phyloP scores from a whole-genome alignment of 2,113 vertebrate species.

The Neoarius graeffei region DNA sequence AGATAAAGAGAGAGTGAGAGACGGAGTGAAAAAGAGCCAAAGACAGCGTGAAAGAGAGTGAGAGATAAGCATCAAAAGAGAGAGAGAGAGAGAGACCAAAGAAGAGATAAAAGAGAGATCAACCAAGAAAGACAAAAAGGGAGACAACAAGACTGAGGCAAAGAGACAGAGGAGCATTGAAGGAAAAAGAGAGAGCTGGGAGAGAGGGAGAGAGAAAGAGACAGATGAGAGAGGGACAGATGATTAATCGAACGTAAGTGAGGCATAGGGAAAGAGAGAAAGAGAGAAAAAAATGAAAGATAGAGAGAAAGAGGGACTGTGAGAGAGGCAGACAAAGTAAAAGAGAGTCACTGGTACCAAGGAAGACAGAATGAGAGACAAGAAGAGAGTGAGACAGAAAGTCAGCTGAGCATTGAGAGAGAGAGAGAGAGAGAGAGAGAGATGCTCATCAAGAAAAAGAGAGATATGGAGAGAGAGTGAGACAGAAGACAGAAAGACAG shows the following conservation, averaged over 20 bases:
- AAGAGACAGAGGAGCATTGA: neutral
- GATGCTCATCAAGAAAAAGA: neutral
- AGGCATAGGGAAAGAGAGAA: neutral
- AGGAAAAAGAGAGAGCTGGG: neutral
- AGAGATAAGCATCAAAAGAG: conserved; percentile 1
- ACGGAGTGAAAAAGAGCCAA: conserved; percentile 51
- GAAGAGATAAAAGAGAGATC: neutral
- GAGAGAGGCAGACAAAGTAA: neutral
- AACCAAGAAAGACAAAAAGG: neutral
- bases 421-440: neutral
- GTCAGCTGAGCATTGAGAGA: neutral
- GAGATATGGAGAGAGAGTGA: neutral
- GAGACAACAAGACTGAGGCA: too few relatives aligned
- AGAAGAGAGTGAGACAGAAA: neutral
- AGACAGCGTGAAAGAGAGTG: neutral
- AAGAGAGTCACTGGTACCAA: neutral
- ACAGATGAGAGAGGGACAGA: conserved; percentile 42
- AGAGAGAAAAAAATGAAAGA: neutral
- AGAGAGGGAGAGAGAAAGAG: neutral
- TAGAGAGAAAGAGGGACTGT: neutral
- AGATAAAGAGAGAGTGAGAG: neutral
- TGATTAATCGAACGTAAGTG: neutral
- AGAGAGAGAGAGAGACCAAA: neutral
- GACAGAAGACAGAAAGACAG: neutral
- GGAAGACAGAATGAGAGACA: neutral